A percentile compares a stretch with the other conserved stretches of the same genome.
phyloP scores from a whole-genome alignment of 2,888 invertebrate genomes.

The Apotomis betuletana region DNA sequence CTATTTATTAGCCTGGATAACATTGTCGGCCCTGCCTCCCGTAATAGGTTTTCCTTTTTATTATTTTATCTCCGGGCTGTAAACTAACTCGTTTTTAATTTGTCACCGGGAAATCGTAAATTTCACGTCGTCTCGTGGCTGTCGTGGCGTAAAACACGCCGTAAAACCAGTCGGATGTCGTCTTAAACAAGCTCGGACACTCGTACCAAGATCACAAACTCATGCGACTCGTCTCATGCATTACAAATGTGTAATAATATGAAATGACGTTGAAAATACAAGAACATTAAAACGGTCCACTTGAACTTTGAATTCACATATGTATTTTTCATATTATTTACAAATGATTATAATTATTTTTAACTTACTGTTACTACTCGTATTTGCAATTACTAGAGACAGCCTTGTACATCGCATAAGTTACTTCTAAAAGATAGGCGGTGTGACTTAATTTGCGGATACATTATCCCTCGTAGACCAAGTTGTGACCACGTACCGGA shows the following conservation, averaged over 20 bases:
- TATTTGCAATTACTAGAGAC: not conserved
- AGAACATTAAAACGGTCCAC: conserved; percentile 1
- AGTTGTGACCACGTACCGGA: too few relatives aligned
- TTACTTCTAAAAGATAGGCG: too few relatives aligned
- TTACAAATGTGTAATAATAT: conserved; percentile 34
- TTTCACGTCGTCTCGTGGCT: conserved; percentile 61
- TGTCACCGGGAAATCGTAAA: conserved; percentile 75
- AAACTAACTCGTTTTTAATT: conserved; percentile 82
- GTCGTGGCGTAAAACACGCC: conserved; percentile 65
- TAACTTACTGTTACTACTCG: not conserved
- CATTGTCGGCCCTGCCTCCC: conserved; percentile 70
- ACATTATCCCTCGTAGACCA: too few relatives aligned
- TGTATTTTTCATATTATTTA: not conserved
- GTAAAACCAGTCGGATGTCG: conserved; percentile 65
- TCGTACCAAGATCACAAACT: conserved; percentile 50
- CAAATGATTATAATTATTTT: not conserved
- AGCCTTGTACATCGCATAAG: too few relatives aligned
- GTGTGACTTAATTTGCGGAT: too few relatives aligned
- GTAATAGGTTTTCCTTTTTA: conserved; percentile 76
- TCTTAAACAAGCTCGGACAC: conserved; percentile 56
- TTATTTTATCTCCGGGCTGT: conserved; percentile 75
- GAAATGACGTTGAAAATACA: conserved; percentile 25
- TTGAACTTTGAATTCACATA: not conserved
- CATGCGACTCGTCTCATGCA: conserved; percentile 54
- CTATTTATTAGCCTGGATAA: conserved; percentile 79